These are phyloP conservation scores for Megaptera novaeangliae DNA, from an alignment of 2,113 vertebrate genomes.

Conservation along the genomic window DNA sequence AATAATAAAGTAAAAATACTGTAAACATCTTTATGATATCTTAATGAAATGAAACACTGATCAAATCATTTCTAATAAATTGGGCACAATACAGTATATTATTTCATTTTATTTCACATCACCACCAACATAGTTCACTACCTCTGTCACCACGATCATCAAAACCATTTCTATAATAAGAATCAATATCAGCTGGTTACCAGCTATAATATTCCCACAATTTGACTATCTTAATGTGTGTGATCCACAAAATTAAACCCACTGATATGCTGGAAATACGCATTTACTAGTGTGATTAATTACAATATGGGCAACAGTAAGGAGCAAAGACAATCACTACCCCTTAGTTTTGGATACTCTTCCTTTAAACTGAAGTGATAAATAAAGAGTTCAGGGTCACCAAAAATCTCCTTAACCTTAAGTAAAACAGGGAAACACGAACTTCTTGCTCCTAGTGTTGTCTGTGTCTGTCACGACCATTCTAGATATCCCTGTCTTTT, in stretches of 20 bases:
- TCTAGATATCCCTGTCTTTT: conserved; percentile 72
- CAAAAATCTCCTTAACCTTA: conserved; percentile 59
- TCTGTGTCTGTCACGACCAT: conserved; percentile 43
- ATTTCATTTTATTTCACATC: conserved; percentile 66
- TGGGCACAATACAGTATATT: conserved; percentile 79
- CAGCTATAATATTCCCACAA: conserved; percentile 82
- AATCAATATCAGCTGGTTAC: conserved; percentile 85
- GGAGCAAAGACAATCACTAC: conserved; percentile 56
- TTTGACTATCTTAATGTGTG: conserved; percentile 62
- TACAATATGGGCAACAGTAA: conserved; percentile 63
- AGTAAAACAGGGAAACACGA: conserved; percentile 44
- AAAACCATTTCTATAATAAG: conserved; percentile 69
- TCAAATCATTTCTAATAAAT: conserved; percentile 80
- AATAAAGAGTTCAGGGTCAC: conserved; percentile 72
- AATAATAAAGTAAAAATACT: conserved; percentile 86
- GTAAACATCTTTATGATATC: conserved; percentile 84
- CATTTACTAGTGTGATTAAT: conserved; percentile 53
- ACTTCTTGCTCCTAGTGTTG: conserved; percentile 38
- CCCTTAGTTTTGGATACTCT: conserved; percentile 72
- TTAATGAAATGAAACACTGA: conserved; percentile 81
- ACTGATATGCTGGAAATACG: conserved; percentile 46
- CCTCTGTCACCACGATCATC: conserved; percentile 50
- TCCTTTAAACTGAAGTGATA: conserved; percentile 76
- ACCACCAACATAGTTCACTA: conserved; percentile 56
- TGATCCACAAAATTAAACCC: conserved; percentile 73